phyloP scores from a whole-genome alignment of 2,113 vertebrate species.

The Oncorhynchus mykiss region DNA sequence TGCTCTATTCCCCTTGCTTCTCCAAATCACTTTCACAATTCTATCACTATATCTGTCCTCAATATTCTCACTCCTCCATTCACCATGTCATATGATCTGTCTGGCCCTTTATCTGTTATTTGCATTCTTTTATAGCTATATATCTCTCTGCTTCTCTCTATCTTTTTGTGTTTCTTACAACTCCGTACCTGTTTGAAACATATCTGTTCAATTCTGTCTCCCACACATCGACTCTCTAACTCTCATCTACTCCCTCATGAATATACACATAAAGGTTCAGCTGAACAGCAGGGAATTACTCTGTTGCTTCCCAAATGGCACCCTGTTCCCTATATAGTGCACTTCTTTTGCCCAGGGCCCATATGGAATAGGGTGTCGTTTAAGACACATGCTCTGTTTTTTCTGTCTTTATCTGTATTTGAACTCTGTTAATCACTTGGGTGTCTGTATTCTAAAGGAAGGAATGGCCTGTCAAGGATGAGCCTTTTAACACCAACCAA shows the following conservation, averaged over 20 bases:
- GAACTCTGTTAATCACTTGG: neutral
- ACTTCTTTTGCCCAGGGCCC: no score
- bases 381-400: neutral
- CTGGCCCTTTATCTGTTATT: neutral
- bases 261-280: neutral
- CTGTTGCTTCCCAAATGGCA: no score
- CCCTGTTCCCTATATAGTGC: no score
- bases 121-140: neutral
- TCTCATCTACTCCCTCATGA: neutral
- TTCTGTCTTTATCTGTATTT: neutral
- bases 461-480: neutral
- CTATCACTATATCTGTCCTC: neutral
- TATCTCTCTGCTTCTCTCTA: slow-evolving; percentile 4
- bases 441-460: neutral
- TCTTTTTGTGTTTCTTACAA: neutral
- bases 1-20: neutral
- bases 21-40: neutral
- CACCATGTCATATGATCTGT: neutral
- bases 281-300: neutral
- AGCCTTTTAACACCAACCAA: neutral
- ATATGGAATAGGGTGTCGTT: no score
- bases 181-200: neutral
- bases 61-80: neutral
- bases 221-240: neutral
- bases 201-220: slow-evolving; percentile 14